Evolutionary conservation across 1,140 invertebrate species (phyloP), one percentile per base, ranked within the genome.

Genomic region (Neoseiulus cucumeris): DNA sequence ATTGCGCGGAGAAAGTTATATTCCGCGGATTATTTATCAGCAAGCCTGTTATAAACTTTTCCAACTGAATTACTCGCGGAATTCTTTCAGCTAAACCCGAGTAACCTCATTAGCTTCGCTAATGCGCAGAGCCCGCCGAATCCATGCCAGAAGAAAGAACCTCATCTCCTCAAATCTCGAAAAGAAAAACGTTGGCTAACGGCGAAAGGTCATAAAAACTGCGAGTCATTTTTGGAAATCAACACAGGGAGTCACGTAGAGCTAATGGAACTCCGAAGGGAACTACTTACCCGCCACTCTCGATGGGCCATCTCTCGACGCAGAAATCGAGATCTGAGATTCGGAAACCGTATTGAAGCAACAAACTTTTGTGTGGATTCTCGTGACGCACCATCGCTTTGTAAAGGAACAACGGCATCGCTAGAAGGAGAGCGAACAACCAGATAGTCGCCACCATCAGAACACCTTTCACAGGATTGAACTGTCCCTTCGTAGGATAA

Each of bases 361-460:
- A 59, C 22, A 59, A 25, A n/a, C 25, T 17, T 9, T 59, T 59
- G 25, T 59, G 33, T 39, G 33, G 33, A 9, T 39, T 39, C 33
- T 79, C 44, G 68, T 82, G 79, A 42, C 82, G 80, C 39, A 81
- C 80, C 9, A 87, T 76, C 42, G 78, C 83, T 72, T 80, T 81
- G 74, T 83, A 86, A 68, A 88, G 80, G 70, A 87, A 85, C 64
- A 90, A 76, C 0, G 89, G 89, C 33, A 84, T 82, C 18, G 87
- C 85, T 42, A 91, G 79, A 1, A 86, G 70, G 66, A 86, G 76
- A 1, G 87, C 83, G n/a, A 85, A 79, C 0, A 84, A 69, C 89
- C 89, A 91, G 44, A 91, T 89, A 55, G 78, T 76, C 18, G 80
- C 75, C 67, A 90, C 79, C n/a, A 83, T 85, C 7, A 82, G 72